These are phyloP conservation scores for Sander vitreus DNA, from an alignment of 2,113 vertebrate species.

Conservation along the genomic window DNA sequence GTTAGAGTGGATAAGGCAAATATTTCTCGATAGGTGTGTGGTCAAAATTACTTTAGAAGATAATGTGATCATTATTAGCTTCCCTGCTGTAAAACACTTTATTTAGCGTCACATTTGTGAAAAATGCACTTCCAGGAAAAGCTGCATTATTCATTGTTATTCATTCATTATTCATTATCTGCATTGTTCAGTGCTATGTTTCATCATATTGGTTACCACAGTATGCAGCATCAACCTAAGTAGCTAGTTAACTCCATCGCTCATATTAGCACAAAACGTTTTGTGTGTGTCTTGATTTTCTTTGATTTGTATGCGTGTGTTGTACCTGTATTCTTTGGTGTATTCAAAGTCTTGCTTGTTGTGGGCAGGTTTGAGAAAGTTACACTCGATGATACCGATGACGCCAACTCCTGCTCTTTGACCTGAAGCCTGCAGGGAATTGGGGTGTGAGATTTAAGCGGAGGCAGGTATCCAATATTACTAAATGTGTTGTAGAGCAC, in stretches of 20 bases:
- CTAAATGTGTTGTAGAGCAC: neutral
- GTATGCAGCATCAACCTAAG: neutral
- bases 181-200: neutral
- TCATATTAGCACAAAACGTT: neutral
- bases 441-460: neutral
- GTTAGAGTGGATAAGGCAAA: neutral
- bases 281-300: neutral
- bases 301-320: neutral
- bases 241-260: neutral
- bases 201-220: neutral
- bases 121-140: neutral
- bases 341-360: conserved; percentile 92
- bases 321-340: conserved; percentile 87
- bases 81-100: neutral
- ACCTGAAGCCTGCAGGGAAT: conserved; percentile 76
- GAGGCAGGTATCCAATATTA: neutral
- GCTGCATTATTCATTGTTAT: neutral
- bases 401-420: conserved; percentile 84
- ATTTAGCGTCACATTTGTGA: neutral
- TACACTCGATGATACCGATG: conserved; percentile 88
- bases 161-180: too few relatives aligned
- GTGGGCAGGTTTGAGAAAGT: conserved; percentile 88
- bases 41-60: neutral
- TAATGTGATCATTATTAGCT: neutral
- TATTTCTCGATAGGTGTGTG: too few relatives aligned